These are phyloP conservation scores for Eulemur rubriventer DNA, from an alignment of 2,797 vertebrate species.

Conservation along the genomic window DNA sequence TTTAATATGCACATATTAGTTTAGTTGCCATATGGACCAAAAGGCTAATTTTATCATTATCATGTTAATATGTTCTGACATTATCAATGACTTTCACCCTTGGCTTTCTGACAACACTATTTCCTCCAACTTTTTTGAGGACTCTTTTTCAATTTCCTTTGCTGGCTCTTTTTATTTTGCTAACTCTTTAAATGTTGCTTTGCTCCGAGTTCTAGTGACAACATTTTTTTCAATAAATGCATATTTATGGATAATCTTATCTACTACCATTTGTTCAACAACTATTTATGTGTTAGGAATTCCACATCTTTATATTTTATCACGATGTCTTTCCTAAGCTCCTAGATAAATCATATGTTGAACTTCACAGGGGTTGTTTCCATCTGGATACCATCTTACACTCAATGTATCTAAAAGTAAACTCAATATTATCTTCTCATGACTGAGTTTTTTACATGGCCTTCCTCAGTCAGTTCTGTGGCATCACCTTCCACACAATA, in stretches of 20 bases:
- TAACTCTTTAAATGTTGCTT: conserved; percentile 25
- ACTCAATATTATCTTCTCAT: background rate
- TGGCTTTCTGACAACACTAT: background rate
- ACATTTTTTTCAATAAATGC: background rate
- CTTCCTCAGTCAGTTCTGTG: background rate
- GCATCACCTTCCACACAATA: background rate
- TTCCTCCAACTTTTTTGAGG: background rate
- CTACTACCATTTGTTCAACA: background rate
- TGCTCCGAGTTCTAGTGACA: background rate
- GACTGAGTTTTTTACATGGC: background rate
- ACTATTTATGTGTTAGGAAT: background rate
- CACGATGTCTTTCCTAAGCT: background rate
- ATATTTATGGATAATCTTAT: background rate
- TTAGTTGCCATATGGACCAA: background rate
- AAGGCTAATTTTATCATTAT: background rate
- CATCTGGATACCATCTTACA: background rate
- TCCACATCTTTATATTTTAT: background rate
- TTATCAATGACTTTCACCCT: background rate
- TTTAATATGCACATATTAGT: conserved; percentile 8
- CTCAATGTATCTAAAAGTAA: background rate
- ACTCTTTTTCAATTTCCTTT: background rate
- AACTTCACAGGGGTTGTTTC: background rate
- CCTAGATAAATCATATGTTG: background rate
- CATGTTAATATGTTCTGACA: background rate
- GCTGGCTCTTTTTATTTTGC: conserved; percentile 1